phyloP scores from a whole-genome alignment of 2,888 invertebrate genomes.

The Ceriagrion tenellum region DNA sequence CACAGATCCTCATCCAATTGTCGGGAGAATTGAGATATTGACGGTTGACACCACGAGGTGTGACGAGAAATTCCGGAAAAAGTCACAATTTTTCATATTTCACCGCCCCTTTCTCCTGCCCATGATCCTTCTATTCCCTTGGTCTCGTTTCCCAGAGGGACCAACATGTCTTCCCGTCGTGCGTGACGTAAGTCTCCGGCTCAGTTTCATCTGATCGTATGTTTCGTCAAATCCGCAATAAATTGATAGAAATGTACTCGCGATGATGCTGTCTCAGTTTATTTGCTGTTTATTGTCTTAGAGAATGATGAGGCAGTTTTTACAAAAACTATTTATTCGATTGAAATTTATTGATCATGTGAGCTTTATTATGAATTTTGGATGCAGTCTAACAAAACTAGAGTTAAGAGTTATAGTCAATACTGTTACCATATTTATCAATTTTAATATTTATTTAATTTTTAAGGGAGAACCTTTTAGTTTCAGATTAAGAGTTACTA shows the following conservation, averaged over 20 bases:
- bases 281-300: too few relatives aligned
- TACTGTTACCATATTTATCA: too few relatives aligned
- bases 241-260: neutral
- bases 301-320: too few relatives aligned
- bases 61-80: neutral
- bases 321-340: too few relatives aligned
- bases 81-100: neutral
- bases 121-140: neutral
- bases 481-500: too few relatives aligned
- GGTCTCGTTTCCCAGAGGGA: neutral
- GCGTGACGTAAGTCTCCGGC: neutral
- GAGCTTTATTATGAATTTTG: too few relatives aligned
- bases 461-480: too few relatives aligned
- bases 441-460: too few relatives aligned
- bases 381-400: too few relatives aligned
- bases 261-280: too few relatives aligned
- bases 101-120: neutral
- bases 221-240: neutral
- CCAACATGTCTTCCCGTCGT: neutral
- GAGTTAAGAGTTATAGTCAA: too few relatives aligned
- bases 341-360: too few relatives aligned
- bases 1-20: neutral
- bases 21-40: conserved; percentile 40
- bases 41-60: conserved; percentile 31
- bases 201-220: neutral